phyloP scores from a whole-genome alignment of 2,797 vertebrate species.

The Artibeus jamaicensis region DNA sequence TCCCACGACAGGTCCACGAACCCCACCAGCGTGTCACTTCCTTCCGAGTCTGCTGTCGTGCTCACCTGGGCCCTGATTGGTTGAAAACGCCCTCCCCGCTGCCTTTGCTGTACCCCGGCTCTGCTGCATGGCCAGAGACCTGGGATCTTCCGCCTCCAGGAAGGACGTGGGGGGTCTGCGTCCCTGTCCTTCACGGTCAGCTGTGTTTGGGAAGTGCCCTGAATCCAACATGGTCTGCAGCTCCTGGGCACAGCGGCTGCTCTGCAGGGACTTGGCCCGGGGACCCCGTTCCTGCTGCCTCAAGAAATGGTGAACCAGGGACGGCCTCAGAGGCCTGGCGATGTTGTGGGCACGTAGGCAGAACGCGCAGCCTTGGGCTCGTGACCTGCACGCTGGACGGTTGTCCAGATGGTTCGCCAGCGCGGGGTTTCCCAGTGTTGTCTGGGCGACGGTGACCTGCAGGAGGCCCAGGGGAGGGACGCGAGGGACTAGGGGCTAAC shows the following conservation, averaged over 20 bases:
- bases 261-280: slow-evolving; percentile 97
- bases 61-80: slow-evolving; percentile 99
- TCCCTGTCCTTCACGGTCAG: slow-evolving; percentile 98
- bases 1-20: slow-evolving; percentile 98
- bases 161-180: slow-evolving; percentile 94
- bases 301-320: slow-evolving; percentile 95
- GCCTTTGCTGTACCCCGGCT: slow-evolving; percentile 98
- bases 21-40: slow-evolving; percentile 95
- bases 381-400: no score
- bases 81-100: slow-evolving; percentile 99
- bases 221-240: slow-evolving; percentile 97
- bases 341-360: slow-evolving; percentile 97
- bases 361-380: slow-evolving; percentile 93
- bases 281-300: slow-evolving; percentile 99
- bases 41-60: slow-evolving; percentile 96
- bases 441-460: slow-evolving; percentile 94
- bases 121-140: slow-evolving; percentile 97
- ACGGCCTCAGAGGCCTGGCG: slow-evolving; percentile 99
- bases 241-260: slow-evolving; percentile 95
- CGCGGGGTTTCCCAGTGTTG: slow-evolving; percentile 99
- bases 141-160: slow-evolving; percentile 98
- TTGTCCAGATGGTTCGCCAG: slow-evolving; percentile 91
- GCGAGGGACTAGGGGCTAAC: slow-evolving; percentile 97
- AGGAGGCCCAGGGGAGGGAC: slow-evolving; percentile 95
- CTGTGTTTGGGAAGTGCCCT: slow-evolving; percentile 98